Evolutionary conservation across 2,113 vertebrate genomes (phyloP), one percentile per base, ranked within the genome.

Genomic region (Notothenia coriiceps): DNA sequence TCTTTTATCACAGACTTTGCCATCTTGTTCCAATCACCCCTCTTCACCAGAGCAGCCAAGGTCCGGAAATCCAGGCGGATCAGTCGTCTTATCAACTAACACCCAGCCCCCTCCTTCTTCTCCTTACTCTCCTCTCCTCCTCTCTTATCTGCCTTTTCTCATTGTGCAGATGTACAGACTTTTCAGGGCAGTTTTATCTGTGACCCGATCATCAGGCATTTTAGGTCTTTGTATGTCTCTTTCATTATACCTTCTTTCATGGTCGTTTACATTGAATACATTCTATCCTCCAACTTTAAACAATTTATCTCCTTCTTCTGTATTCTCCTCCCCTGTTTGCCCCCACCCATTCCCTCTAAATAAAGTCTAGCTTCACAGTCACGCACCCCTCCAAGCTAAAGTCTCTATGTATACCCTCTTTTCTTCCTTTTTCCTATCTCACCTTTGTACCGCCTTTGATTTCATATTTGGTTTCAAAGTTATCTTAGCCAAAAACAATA

Each of bases 1-100:
- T 90, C 82, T 92, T 93, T 93, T 89, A 93, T 93, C 85, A 74
- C 83, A 70, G 82, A 87, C 86, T 80, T 57, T 85, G 74, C 88
- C 93, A 94, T 94, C 89, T 93, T 94, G 93, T 93, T 94, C 85
- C 87, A 94, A 93, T 94, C 92, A 93, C 66, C 72, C n/a, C 54
- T 69, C 90, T 86, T 85, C 72, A 85, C 66, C 80, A 83, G 84
- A 87, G 82, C 83, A 90, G 83, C 83, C 89, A 77, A 83, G 64
- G 74, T 81, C 89, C 85, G 86, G 89, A 93, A 91, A 94, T 86
- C 88, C 87, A 84, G 61, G 78, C 70, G 86, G 91, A 93, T 91
- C 89, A 84, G 84, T 82, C 77, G 69, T 82, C 93, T 93, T 93
- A 94, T 94, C 92, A 86, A 85, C 87, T 78, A 79, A 88, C 89